These are phyloP conservation scores for Cyanoderma ruficeps DNA, from an alignment of 2,113 vertebrate genomes.

Conservation along the genomic window DNA sequence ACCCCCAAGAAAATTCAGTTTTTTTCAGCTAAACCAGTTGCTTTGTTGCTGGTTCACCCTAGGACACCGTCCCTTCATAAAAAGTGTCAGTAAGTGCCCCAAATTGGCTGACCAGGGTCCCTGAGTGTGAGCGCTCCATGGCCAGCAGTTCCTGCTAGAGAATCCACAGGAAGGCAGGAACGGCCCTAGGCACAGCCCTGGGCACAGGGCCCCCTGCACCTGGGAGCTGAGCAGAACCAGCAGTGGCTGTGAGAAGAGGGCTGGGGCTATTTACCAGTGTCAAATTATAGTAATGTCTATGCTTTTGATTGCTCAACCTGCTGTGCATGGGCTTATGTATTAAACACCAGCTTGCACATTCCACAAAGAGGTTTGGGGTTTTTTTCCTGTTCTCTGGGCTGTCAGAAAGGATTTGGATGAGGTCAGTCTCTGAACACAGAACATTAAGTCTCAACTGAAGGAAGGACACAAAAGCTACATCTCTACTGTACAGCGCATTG, in stretches of 20 bases:
- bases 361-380: neutral
- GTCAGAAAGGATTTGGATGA: slow-evolving; percentile 49
- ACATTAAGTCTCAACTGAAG: neutral
- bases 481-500: neutral
- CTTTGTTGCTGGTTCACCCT: neutral
- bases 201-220: neutral
- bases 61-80: neutral
- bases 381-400: neutral
- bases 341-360: neutral
- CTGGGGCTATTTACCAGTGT: neutral
- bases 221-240: neutral
- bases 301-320: neutral
- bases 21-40: neutral
- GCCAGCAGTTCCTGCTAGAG: neutral
- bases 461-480: neutral
- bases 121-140: too few relatives aligned
- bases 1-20: neutral
- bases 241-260: neutral
- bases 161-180: neutral
- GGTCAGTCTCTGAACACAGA: slow-evolving; percentile 48
- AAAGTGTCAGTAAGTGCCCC: neutral
- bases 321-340: neutral
- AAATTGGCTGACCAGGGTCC: neutral
- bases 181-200: accelerated
- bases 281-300: neutral